A percentile compares a stretch with the other conserved stretches of the same genome.
phyloP scores from a whole-genome alignment of 2,797 vertebrate genomes.

The Enteromius trimaculatus region DNA sequence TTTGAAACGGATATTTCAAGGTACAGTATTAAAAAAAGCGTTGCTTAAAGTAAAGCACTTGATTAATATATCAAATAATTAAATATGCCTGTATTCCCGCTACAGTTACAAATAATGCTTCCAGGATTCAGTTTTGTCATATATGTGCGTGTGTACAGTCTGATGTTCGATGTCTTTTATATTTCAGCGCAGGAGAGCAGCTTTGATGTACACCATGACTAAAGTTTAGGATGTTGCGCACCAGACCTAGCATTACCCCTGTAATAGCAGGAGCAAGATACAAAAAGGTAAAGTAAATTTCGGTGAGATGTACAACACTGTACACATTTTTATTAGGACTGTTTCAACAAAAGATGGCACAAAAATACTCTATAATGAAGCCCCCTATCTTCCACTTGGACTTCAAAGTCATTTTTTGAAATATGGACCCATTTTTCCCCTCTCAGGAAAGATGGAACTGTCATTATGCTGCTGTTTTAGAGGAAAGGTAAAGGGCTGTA shows the following conservation, averaged over 20 bases:
- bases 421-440: slow-evolving; percentile 38
- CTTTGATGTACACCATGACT: slow-evolving; percentile 14
- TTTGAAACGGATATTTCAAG: neutral
- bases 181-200: slow-evolving; percentile 23
- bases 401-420: slow-evolving; percentile 54
- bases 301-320: slow-evolving; percentile 14
- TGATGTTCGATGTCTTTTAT: neutral
- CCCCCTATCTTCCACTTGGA: slow-evolving; percentile 41
- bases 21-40: neutral
- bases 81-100: neutral
- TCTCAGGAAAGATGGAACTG: slow-evolving; percentile 32
- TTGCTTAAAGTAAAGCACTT: neutral
- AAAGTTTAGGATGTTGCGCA: neutral
- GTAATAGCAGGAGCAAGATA: neutral
- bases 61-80: neutral
- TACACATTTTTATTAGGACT: slow-evolving; percentile 33
- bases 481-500: slow-evolving; percentile 33
- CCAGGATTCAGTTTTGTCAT: neutral
- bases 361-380: slow-evolving; percentile 46
- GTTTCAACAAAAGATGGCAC: slow-evolving; percentile 36
- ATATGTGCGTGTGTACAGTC: neutral
- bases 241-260: neutral
- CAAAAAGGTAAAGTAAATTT: slow-evolving; percentile 36
- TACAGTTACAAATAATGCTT: neutral
- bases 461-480: slow-evolving; percentile 31